Base-by-base conservation (phyloP, 2,797 vertebrate species). In the Sardinella longiceps region DNA sequence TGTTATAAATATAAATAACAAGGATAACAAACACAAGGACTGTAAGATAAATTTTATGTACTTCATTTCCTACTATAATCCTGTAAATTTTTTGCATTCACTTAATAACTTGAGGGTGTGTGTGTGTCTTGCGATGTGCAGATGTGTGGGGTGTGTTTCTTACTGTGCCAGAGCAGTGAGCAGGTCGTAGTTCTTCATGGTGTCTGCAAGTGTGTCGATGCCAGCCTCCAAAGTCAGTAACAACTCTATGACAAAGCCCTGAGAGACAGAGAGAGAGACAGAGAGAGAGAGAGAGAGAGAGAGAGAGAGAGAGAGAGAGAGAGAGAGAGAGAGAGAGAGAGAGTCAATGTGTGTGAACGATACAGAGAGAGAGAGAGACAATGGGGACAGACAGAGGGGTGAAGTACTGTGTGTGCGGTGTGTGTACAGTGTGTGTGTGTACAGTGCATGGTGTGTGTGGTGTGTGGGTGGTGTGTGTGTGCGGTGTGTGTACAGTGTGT, bases 191-290 rank as follows among this genome's bases (percentile, higher is more conserved):
- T 97, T 98, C 93, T 99, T 99, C 91, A 99, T 96, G 6, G 95
- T 96, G 94, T 99, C 98, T 85, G 98, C 98, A 86, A 99, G 92
- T 0, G 98, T 99, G 94, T 99, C 98, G 82, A 98, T 97, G 88
- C 97, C 97, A n/a, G 98, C 97, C 92, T 99, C 98, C 92, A 99
- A 93, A 0, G 98, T 99, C 89, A 99, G 95, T 89, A 99, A 97
- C 48, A 99, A 95, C 94, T 99, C 98, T 85, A 99, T 99, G 89
- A 99, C 98, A 91, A 99, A 99, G 90, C 98, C 98, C 98, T 99
- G 82, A 20, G 39, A 87, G 23, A 48, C 37, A 80, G 23, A 45
- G 80, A 81, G 83, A 58, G 81, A 39, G 63, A 33, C 28, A 33
- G 4, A 63, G 58, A 63, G 58, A 63, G 2, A 28, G 25, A 33